A percentile compares a stretch with the other conserved stretches of the same genome.
These are phyloP conservation scores for Simalia tracyae DNA, from an alignment of 2,797 vertebrate species.

Conservation along the genomic window DNA sequence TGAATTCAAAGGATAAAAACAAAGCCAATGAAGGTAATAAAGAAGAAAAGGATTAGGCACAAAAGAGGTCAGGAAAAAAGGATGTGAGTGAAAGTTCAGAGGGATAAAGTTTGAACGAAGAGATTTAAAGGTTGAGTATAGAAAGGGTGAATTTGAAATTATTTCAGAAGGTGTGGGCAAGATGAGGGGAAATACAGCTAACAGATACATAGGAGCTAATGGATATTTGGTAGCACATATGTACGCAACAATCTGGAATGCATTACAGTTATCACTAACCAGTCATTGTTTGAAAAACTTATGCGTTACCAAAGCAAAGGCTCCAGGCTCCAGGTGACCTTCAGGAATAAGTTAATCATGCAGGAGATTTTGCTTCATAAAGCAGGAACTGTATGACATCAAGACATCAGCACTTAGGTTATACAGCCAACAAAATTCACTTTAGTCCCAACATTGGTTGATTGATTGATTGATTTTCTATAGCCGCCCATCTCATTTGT, in stretches of 20 bases:
- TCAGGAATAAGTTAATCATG: neutral
- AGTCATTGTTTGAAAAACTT: neutral
- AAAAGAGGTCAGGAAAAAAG: neutral
- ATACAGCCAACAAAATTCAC: neutral
- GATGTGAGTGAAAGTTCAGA: neutral
- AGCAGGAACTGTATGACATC: too few species aligned
- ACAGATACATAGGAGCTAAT: neutral
- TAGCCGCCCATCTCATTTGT: too few species aligned
- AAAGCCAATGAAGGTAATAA: neutral
- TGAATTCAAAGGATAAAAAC: slow-evolving; percentile 8
- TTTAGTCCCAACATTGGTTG: neutral
- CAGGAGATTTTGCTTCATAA: neutral
- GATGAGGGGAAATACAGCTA: neutral
- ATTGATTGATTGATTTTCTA: too few species aligned
- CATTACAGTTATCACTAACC: neutral
- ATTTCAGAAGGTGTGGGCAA: neutral
- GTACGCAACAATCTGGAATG: neutral
- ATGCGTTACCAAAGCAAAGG: neutral
- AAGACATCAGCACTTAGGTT: neutral
- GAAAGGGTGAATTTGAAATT: slow-evolving; percentile 2
- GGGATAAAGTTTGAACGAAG: neutral
- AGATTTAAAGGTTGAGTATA: neutral
- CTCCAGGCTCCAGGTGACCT: neutral
- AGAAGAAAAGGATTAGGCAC: neutral
- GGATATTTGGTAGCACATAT: neutral